phyloP scores from a whole-genome alignment of 2,113 vertebrate species.

The Bujurquina vittata region DNA sequence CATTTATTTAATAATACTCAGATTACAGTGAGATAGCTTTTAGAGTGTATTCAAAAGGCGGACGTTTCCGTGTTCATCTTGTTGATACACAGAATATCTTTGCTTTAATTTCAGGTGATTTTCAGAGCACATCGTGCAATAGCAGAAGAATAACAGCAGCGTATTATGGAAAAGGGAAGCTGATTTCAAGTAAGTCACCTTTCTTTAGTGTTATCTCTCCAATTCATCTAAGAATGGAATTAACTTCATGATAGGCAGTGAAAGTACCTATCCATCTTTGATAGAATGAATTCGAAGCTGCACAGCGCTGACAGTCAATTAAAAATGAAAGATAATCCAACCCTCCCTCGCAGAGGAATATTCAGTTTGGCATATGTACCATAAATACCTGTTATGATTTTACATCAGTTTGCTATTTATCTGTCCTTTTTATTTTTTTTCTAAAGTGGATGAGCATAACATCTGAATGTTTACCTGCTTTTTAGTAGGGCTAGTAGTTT shows the following conservation, averaged over 20 bases:
- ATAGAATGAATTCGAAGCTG: conserved; percentile 75
- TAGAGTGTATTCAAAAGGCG: not conserved
- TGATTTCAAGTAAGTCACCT: conserved; percentile 71
- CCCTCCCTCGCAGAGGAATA: conserved; percentile 72
- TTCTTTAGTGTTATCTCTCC: conserved; percentile 73
- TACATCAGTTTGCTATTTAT: conserved; percentile 74
- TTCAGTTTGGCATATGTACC: conserved; percentile 73
- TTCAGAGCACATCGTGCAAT: conserved; percentile 33
- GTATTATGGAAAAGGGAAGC: conserved; percentile 58
- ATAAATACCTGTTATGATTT: conserved; percentile 77
- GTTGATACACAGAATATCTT: conserved; percentile 5
- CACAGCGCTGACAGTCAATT: conserved; percentile 82
- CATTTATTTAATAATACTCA: not conserved
- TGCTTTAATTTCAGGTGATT: conserved; percentile 32
- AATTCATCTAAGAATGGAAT: conserved; percentile 79
- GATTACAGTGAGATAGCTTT: conserved; percentile 4
- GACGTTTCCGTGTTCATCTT: conserved; percentile 11
- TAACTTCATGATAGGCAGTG: conserved; percentile 81
- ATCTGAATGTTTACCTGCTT: conserved; percentile 78
- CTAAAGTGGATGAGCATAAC: conserved; percentile 63
- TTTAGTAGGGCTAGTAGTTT: conserved; percentile 54
- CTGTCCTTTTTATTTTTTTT: conserved; percentile 54
- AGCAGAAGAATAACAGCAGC: conserved; percentile 50
- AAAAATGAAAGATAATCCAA: conserved; percentile 83
- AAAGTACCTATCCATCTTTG: conserved; percentile 77